Conservation (phyloP, 2,888 invertebrate species). For the Tetanocera ferruginea region DNA sequence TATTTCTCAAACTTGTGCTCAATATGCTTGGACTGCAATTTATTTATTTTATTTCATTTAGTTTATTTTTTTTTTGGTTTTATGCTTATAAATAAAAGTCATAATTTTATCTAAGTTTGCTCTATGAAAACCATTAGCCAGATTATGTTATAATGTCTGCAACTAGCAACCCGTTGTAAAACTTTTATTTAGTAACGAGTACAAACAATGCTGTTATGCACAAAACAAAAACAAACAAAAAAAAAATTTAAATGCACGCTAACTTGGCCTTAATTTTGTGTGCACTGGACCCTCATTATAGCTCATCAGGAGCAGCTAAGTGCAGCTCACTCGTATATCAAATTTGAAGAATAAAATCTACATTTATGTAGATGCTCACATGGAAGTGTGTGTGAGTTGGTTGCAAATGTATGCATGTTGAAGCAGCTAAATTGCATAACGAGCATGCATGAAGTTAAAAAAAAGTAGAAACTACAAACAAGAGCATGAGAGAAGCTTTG, state of each 20-base stretch:
- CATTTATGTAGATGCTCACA: too few species aligned
- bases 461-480: too few species aligned
- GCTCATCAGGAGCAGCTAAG: not conserved
- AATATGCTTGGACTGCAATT: not conserved
- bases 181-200: not conserved
- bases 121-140: too few species aligned
- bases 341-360: not conserved
- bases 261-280: not conserved
- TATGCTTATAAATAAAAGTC: too few species aligned
- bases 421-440: too few species aligned
- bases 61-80: not conserved
- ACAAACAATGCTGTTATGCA: not conserved
- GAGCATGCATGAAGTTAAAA: too few species aligned
- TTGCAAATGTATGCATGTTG: too few species aligned
- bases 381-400: too few species aligned
- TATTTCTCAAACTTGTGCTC: too few species aligned
- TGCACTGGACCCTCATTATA: slow-evolving; percentile 1
- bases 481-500: too few species aligned
- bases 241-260: not conserved
- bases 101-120: too few species aligned
- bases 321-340: not conserved
- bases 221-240: not conserved
- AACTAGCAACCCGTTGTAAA: not conserved
- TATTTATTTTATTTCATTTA: not conserved
- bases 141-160: not conserved